Conservation (phyloP, 1,140 invertebrate genomes). For the Halesus radiatus region DNA sequence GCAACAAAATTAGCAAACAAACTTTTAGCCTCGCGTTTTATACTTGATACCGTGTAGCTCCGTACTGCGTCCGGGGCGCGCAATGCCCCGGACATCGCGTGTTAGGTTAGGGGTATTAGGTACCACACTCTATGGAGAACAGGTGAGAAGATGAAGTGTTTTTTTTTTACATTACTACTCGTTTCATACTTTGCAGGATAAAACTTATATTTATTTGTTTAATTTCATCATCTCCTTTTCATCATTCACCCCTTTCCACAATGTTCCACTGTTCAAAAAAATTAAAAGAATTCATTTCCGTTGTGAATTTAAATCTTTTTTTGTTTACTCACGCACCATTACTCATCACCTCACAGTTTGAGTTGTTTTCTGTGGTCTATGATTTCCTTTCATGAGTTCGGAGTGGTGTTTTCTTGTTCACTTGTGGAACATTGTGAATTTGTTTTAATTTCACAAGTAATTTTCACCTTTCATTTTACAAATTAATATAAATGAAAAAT, state of each 20-base stretch:
- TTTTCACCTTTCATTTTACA: slow-evolving; percentile 1
- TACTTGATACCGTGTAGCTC: slow-evolving; percentile 52
- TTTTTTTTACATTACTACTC: slow-evolving; percentile 63
- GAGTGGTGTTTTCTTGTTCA: no score
- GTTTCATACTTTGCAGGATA: slow-evolving; percentile 33
- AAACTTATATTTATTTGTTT: slow-evolving; percentile 45
- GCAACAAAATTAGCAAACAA: slow-evolving; percentile 26
- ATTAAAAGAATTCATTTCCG: background rate
- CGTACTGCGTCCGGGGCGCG: slow-evolving; percentile 66
- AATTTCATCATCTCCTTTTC: slow-evolving; percentile 3
- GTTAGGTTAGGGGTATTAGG: slow-evolving; percentile 67
- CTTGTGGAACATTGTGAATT: slow-evolving; percentile 59
- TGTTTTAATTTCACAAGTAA: background rate
- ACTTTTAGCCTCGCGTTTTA: slow-evolving; percentile 46
- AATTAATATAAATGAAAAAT: slow-evolving; percentile 27
- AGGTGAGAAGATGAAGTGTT: slow-evolving; percentile 70
- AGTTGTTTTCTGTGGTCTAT: background rate
- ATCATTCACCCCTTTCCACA: slow-evolving; percentile 1
- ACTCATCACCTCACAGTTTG: background rate
- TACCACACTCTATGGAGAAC: slow-evolving; percentile 67
- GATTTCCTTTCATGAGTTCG: no score
- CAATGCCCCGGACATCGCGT: slow-evolving; percentile 72
- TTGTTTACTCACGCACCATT: background rate
- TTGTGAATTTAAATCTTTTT: no score
- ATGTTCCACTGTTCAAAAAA: background rate